A percentile compares a stretch with the other conserved stretches of the same genome.
These are phyloP conservation scores for Euura lappo DNA, from an alignment of 1,140 invertebrate species.

Conservation along the genomic window DNA sequence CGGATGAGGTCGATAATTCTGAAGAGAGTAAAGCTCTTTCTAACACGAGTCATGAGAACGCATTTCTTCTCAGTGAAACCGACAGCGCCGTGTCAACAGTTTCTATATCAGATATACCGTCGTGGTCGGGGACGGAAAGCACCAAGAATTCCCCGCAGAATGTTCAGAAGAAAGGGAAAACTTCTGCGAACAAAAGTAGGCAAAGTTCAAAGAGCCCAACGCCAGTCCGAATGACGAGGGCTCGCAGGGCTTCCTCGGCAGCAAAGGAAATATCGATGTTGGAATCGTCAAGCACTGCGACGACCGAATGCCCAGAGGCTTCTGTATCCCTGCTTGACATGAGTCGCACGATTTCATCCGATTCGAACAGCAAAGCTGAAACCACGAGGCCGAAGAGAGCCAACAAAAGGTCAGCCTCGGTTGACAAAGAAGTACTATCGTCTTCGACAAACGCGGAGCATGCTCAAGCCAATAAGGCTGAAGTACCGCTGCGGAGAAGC, in stretches of 20 bases:
- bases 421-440: conserved; percentile 27
- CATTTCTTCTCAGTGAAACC: neutral
- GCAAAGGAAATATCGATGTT: neutral
- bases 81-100: neutral
- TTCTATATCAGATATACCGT: neutral
- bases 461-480: neutral
- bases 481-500: conserved; percentile 21
- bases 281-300: neutral
- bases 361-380: neutral
- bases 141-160: neutral
- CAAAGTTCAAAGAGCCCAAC: conserved; percentile 8
- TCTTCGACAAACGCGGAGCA: neutral
- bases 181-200: neutral
- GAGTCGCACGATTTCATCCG: neutral
- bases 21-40: too few species aligned
- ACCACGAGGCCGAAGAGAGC: neutral
- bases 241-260: conserved; percentile 31
- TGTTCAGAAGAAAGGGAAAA: neutral
- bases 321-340: neutral
- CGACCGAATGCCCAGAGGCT: neutral
- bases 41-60: neutral
- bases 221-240: conserved; percentile 28
- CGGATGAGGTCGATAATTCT: too few species aligned
- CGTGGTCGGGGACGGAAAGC: neutral
- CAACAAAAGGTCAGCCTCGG: conserved; percentile 20